phyloP scores from a whole-genome alignment of 64 coral and sea anemone species.

The Porites lutea region DNA sequence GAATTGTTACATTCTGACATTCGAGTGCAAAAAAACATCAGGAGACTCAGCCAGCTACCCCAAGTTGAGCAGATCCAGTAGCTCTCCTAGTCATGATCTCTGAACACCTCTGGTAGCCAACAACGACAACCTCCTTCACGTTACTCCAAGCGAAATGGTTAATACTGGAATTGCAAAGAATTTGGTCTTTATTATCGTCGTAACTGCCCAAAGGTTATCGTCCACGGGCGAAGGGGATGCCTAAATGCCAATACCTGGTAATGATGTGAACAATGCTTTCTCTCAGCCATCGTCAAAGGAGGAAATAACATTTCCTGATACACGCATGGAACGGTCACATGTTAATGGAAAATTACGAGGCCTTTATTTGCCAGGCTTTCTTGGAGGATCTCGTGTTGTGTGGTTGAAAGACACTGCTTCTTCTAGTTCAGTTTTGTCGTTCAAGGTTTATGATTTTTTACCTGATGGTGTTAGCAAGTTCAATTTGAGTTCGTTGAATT shows the following conservation, averaged over 20 bases:
- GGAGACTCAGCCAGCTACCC: neutral
- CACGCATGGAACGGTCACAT: neutral
- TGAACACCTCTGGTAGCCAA: constrained; percentile 8
- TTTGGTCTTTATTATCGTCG: constrained; percentile 22
- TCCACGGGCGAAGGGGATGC: constrained; percentile 3
- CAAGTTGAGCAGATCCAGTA: constrained; percentile 12
- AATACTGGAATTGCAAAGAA: constrained; percentile 35
- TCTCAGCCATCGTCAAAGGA: neutral
- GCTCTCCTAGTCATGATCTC: constrained; percentile 5
- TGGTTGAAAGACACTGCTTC: constrained; percentile 45
- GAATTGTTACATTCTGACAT: neutral
- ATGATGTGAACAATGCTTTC: neutral
- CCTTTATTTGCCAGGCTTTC: constrained; percentile 40
- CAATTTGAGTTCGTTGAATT: neutral
- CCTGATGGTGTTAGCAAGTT: constrained; percentile 11
- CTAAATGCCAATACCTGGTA: neutral
- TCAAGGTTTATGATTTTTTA: constrained; percentile 36
- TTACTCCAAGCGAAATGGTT: neutral
- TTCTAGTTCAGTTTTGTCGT: constrained; percentile 37
- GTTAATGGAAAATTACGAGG: constrained; percentile 12
- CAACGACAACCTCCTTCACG: neutral
- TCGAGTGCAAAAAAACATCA: neutral
- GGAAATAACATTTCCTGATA: neutral
- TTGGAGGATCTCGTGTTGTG: constrained; percentile 20
- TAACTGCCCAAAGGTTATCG: constrained; percentile 15